Evolutionary conservation across 2,797 vertebrate species (phyloP), one percentile per base, ranked within the genome.

Genomic region (Coilia nasus): DNA sequence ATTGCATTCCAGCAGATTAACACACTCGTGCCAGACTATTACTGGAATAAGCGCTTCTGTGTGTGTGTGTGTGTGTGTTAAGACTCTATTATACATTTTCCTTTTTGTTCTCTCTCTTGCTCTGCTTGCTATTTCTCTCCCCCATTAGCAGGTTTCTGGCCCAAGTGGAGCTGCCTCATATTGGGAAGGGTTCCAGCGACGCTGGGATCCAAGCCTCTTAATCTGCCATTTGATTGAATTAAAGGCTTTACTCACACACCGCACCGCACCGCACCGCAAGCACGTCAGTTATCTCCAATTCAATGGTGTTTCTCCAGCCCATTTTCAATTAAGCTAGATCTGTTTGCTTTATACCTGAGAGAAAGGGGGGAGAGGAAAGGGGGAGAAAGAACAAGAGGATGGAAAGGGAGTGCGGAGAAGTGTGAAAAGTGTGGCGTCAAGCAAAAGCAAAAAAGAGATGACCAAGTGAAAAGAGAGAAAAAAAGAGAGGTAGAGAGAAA

Each of bases 181-280:
- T 88, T 82, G 92, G 92, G 90, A 94, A 83, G 80, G 19, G 86
- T 90, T 92, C 88, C 50, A 54, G 50, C 89, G 90, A 92, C 94
- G 93, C 92, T 93, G 88, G 89, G 92, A 93, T 91, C 92, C 93
- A 92, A 93, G 89, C 88, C 31, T 90, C 83, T 88, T 95, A 94
- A 95, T 94, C 93, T 94, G 88, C 92, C 92, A 90, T 92, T 92
- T 94, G 93, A 95, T 94, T 95, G 89, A 95, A 95, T 95, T 94
- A 93, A 93, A 92, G 89, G 89, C 91, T 95, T 94, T 54, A 54
- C 50, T 54, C 7, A 1, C 50, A 54, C 50, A 54, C 50, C 50
- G 50, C 14, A 14, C 50, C 50, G 50, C 50, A 54, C 50, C 50
- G 7, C 50, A 94, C 82, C 35, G 89, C 86, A 84, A 92, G 88